Percentiles rank a stretch among this genome's conserved stretches.
These are phyloP conservation scores for Boulengeromyrus knoepffleri DNA, from an alignment of 2,113 vertebrate species.

Conservation along the genomic window DNA sequence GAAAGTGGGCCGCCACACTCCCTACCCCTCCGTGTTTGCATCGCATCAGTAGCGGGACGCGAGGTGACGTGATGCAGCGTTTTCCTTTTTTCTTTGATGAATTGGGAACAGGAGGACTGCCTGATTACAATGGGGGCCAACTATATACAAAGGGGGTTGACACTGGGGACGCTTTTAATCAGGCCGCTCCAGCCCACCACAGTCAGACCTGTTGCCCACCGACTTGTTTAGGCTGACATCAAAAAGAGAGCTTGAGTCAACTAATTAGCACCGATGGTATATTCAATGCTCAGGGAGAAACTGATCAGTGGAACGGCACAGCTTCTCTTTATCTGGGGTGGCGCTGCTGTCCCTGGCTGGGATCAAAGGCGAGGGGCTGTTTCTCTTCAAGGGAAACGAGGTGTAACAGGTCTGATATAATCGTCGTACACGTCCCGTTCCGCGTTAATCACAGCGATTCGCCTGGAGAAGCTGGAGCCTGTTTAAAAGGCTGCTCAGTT, in stretches of 20 bases:
- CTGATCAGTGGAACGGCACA: conserved; percentile 5
- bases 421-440: conserved; percentile 19
- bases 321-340: background rate
- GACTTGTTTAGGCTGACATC: conserved; percentile 27
- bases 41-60: background rate
- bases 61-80: background rate
- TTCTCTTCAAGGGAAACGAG: conserved; percentile 26
- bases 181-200: conserved; percentile 20
- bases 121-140: conserved; percentile 16
- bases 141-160: conserved; percentile 14
- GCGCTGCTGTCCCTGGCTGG: conserved; percentile 7
- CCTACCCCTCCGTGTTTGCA: background rate
- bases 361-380: conserved; percentile 27
- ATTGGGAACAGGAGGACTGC: conserved; percentile 1
- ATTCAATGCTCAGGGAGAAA: conserved; percentile 8
- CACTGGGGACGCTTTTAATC: conserved; percentile 24
- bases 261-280: conserved; percentile 26
- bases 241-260: conserved; percentile 23
- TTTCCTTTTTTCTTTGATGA: conserved; percentile 13
- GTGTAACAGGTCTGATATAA: conserved; percentile 28
- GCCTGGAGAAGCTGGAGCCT: background rate
- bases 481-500: background rate
- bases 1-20: background rate
- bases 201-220: conserved; percentile 27
- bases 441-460: conserved; percentile 16